Base-by-base conservation (phyloP, 1,140 invertebrate species). In the Panulirus ornatus region DNA sequence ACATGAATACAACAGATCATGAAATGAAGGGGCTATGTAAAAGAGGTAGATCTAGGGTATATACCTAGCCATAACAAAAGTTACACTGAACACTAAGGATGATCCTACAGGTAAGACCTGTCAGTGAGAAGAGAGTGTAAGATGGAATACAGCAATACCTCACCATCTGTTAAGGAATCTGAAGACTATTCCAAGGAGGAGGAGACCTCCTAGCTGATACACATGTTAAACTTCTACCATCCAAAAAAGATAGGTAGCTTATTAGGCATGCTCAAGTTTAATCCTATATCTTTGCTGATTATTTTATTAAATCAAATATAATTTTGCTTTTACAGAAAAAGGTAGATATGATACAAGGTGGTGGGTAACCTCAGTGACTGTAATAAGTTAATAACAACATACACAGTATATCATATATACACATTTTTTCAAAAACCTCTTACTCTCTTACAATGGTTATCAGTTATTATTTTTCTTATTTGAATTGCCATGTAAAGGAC, bases 41-140 rank as follows among this genome's bases (percentile, higher is more conserved):
- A n/a, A 85, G 83, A 85, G 83, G 83, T 85, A 85, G 83, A 44
- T 85, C 63, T 85, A 75, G 83, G 83, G 66, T 79, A 73, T 51
- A 85, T 85, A 85, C 83, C 83, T 85, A 73, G 83, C 70, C 66
- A 85, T 66, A 85, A 85, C 66, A 75, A 85, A 85, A 85, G 58
- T 75, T 44, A 85, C 83, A 85, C 70, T 85, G 83, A 85, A 85
- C 83, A 85, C 83, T 85, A 85, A 85, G 71, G 70, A 75, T 85
- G 83, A 85, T 75, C 63, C 83, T 85, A 85, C 58, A 85, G 83
- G 42, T 85, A 70, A 85, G 83, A 85, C 63, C 66, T 71, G 83
- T 71, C 51, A 47, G 9, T 85, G 83, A 84, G 83, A 85, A 54
- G 83, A 19, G 83, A 40, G 83, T 85, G 83, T 38, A 70, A 51